Evolutionary conservation across 2,888 invertebrate species (phyloP).

Genomic region (Pachydiplax longipennis): DNA sequence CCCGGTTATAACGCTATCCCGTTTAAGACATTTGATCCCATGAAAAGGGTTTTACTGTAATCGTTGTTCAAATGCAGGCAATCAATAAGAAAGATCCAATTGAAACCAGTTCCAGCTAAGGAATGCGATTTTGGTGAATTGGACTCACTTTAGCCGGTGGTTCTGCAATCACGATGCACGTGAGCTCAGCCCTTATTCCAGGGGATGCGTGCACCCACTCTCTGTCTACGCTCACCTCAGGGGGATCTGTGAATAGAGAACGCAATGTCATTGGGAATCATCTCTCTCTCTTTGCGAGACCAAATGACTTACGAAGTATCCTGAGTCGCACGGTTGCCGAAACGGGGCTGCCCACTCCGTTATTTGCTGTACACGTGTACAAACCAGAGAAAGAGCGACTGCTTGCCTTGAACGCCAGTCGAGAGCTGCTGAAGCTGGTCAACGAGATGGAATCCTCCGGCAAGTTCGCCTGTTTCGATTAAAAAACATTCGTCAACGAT

Average conservation of each 20-base stretch:
- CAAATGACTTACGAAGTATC: slow-evolving; percentile 71
- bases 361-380: slow-evolving; percentile 72
- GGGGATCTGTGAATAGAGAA: slow-evolving; percentile 69
- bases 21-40: too few relatives aligned
- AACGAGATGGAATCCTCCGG: slow-evolving; percentile 17
- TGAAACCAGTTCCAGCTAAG: too few relatives aligned
- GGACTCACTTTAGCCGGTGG: slow-evolving; percentile 71
- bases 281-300: not conserved
- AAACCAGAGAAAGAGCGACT: slow-evolving; percentile 73
- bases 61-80: too few relatives aligned
- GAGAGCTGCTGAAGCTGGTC: slow-evolving; percentile 49
- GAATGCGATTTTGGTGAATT: too few relatives aligned
- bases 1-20: too few relatives aligned
- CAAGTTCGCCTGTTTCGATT: not conserved
- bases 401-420: slow-evolving; percentile 71
- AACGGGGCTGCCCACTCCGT: slow-evolving; percentile 78
- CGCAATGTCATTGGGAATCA: too few relatives aligned
- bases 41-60: too few relatives aligned
- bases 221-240: slow-evolving; percentile 71
- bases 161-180: slow-evolving; percentile 73
- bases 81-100: too few relatives aligned
- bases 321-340: slow-evolving; percentile 71
- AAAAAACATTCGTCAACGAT: too few relatives aligned
- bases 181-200: slow-evolving; percentile 72
- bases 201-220: slow-evolving; percentile 79